phyloP scores from a whole-genome alignment of 2,888 invertebrate species.

The Agonopterix alstromeriana region DNA sequence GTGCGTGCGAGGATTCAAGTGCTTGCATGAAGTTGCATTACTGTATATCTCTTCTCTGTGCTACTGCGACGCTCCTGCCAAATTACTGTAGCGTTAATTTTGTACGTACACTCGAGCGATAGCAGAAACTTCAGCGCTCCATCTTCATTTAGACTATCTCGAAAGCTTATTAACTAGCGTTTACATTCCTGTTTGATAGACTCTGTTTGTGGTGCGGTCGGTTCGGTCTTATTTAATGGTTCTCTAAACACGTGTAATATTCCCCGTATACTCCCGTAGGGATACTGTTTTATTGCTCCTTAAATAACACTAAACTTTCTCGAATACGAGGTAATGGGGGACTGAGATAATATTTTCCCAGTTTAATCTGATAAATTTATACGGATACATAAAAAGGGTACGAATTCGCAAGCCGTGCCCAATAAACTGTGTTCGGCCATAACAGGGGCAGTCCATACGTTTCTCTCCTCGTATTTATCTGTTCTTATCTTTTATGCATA shows the following conservation, averaged over 20 bases:
- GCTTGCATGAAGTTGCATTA: no score
- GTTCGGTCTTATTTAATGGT: slow-evolving; percentile 19
- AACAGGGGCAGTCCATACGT: slow-evolving; percentile 15
- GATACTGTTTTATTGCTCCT: slow-evolving; percentile 19
- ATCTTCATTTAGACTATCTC: slow-evolving; percentile 33
- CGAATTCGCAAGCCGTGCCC: slow-evolving; percentile 16
- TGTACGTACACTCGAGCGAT: slow-evolving; percentile 7
- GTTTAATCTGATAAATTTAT: slow-evolving; percentile 23
- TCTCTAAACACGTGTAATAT: slow-evolving; percentile 14
- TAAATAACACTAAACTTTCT: slow-evolving; percentile 18
- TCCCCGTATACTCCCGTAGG: background rate
- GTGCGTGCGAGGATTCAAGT: no score
- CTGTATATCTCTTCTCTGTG: no score
- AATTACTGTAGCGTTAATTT: slow-evolving; percentile 31
- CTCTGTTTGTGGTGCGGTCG: slow-evolving; percentile 20
- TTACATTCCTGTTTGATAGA: slow-evolving; percentile 25
- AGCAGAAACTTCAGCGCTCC: slow-evolving; percentile 22
- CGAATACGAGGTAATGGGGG: slow-evolving; percentile 18
- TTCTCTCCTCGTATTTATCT: slow-evolving; percentile 21
- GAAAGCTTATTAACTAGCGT: slow-evolving; percentile 27
- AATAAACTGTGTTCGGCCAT: slow-evolving; percentile 29
- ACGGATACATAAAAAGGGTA: slow-evolving; percentile 14
- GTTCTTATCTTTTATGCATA: slow-evolving; percentile 38
- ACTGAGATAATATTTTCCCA: slow-evolving; percentile 24
- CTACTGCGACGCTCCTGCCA: slow-evolving; percentile 13